These are phyloP conservation scores for Oreochromis grahami DNA, from an alignment of 2,797 vertebrate species.

Conservation along the genomic window DNA sequence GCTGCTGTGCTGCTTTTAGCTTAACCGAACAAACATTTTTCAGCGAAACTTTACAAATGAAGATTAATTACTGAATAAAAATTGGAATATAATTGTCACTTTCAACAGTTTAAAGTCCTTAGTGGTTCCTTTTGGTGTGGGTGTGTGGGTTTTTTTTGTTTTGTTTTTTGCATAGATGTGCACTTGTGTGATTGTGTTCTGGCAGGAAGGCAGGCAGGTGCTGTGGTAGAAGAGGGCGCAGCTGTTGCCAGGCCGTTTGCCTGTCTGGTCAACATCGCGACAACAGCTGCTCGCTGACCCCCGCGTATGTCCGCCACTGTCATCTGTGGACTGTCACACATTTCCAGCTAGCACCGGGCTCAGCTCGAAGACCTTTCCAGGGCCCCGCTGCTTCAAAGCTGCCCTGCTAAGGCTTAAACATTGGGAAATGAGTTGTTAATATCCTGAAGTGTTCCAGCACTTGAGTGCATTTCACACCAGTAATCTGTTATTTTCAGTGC, in stretches of 20 bases:
- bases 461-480: conserved; percentile 40
- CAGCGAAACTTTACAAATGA: not conserved
- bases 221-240: conserved; percentile 51
- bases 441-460: conserved; percentile 52
- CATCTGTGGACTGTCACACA: conserved; percentile 19
- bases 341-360: conserved; percentile 13
- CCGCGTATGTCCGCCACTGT: conserved; percentile 25
- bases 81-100: not conserved
- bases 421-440: conserved; percentile 54
- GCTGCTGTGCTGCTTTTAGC: not conserved
- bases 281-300: conserved; percentile 72
- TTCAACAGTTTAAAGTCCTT: not conserved
- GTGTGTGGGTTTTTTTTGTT: too few relatives aligned
- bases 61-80: not conserved
- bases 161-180: not conserved
- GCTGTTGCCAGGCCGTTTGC: conserved; percentile 58
- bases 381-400: not conserved
- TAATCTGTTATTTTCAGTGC: conserved; percentile 55
- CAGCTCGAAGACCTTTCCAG: not conserved
- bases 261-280: conserved; percentile 61
- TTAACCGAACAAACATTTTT: not conserved
- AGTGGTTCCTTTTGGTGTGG: not conserved
- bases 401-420: conserved; percentile 25
- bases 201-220: conserved; percentile 57
- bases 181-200: conserved; percentile 9